Conservation (phyloP, 2,888 invertebrate species). For the Pomacea canaliculata region DNA sequence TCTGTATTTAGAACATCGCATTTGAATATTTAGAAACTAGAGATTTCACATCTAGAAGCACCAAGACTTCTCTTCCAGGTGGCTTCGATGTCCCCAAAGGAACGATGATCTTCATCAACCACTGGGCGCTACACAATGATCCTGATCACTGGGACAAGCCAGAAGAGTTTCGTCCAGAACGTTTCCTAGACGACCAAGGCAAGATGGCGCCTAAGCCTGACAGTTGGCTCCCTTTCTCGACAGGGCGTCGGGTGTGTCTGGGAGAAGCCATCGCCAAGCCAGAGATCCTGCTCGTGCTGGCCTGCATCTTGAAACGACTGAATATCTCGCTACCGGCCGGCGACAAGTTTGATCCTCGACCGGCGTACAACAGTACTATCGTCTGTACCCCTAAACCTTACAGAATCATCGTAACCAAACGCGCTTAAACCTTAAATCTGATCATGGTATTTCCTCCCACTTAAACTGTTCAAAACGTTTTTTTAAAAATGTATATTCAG, state of each 20-base stretch:
- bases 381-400: neutral
- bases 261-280: conserved; percentile 56
- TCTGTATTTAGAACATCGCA: too few species aligned
- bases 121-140: conserved; percentile 50
- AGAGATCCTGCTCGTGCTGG: conserved; percentile 48
- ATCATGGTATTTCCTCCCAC: too few species aligned
- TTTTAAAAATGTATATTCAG: too few species aligned
- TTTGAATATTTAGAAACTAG: too few species aligned
- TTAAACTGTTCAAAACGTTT: too few species aligned
- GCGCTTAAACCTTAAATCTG: neutral
- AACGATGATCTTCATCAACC: conserved; percentile 47
- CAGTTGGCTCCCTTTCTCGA: conserved; percentile 57
- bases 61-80: neutral
- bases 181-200: conserved; percentile 49
- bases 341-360: conserved; percentile 7
- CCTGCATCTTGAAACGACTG: conserved; percentile 33
- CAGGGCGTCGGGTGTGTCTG: conserved; percentile 56
- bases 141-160: conserved; percentile 50
- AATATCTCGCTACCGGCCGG: conserved; percentile 32
- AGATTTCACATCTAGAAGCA: too few species aligned
- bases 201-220: conserved; percentile 47
- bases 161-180: conserved; percentile 49
- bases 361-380: neutral
- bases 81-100: conserved; percentile 41
- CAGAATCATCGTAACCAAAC: conserved; percentile 5